phyloP scores from a whole-genome alignment of 2,797 vertebrate genomes.

The Danionella dracula region DNA sequence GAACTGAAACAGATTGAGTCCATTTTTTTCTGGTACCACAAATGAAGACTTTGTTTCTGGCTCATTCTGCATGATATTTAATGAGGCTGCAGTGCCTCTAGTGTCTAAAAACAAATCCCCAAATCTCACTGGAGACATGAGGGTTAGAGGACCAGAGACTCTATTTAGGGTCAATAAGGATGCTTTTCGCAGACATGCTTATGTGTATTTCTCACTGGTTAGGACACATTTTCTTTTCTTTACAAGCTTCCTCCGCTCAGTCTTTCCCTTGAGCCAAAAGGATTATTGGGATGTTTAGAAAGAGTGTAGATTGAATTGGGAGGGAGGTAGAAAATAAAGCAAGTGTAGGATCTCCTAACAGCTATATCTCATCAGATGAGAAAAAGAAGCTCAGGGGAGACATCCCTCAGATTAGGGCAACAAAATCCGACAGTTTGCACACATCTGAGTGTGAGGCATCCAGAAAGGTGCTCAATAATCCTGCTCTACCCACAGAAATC shows the following conservation, averaged over 20 bases:
- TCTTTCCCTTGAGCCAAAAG: not conserved
- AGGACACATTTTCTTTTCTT: not conserved
- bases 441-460: conserved; percentile 38
- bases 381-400: conserved; percentile 44
- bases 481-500: conserved; percentile 73
- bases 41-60: conserved; percentile 4
- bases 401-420: conserved; percentile 49
- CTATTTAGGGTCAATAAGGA: not conserved
- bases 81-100: not conserved
- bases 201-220: not conserved
- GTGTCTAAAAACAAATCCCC: not conserved
- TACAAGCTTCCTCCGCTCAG: not conserved
- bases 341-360: conserved; percentile 25
- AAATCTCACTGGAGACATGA: not conserved
- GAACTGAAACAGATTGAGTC: conserved; percentile 6
- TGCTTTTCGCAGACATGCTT: not conserved
- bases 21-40: conserved; percentile 2
- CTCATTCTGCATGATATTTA: conserved; percentile 10
- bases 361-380: conserved; percentile 29
- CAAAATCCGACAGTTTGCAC: conserved; percentile 47
- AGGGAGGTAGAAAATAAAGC: conserved; percentile 37
- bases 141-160: conserved; percentile 11
- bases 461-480: conserved; percentile 67
- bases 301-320: not conserved
- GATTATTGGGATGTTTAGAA: conserved; percentile 4